Base-by-base conservation (phyloP, 2,888 invertebrate species). In the Xestia xanthographa region DNA sequence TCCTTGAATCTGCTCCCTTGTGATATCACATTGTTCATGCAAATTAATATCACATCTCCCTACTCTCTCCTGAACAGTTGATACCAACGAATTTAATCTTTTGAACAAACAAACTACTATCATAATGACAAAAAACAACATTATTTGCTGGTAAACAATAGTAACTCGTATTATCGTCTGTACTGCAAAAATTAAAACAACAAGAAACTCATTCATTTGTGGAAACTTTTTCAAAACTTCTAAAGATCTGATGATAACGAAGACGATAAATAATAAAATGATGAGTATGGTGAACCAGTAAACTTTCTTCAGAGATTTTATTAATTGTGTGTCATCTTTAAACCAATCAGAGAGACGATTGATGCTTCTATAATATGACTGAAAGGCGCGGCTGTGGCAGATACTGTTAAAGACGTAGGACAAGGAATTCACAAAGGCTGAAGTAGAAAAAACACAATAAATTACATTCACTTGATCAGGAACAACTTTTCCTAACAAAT, bases 341-440 rank as follows among this genome's bases (percentile, higher is more conserved):
- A 78, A 78, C 17, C 34, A 20, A 3, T 78, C 58, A 20, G n/a
- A 72, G 34, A 79, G 26, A 20, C 43, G 48, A 66, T 5, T 29
- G 3, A 78, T 45, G 45, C 79, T 78, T 20, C 8, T 43, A 17
- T 66, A 53, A 66, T 66, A 78, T n/a, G 78, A 78, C 22, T 71
- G 34, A 43, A 79, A 78, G 3, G 58, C 43, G 11, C n/a, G 20
- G 12, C 72, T 78, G 38, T 60, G 66, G 38, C 6, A 71, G 22
- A 66, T 29, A 26, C 50, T 20, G 11, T n/a, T 56, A 8, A 63
- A 14, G 20, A 58, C 0, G 4, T 38, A 26, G 34, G 34, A 43
- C 26, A 66, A 1, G 2, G 5, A n/a, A 50, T 26, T 71, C n/a
- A 78, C 0, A 63, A 5, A 63, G 9, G 41, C 41, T 41, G 41